Percentiles rank a stretch among this genome's conserved stretches.
Evolutionary conservation across 2,113 vertebrate genomes (phyloP).

Genomic region (Malurus cyaneus): DNA sequence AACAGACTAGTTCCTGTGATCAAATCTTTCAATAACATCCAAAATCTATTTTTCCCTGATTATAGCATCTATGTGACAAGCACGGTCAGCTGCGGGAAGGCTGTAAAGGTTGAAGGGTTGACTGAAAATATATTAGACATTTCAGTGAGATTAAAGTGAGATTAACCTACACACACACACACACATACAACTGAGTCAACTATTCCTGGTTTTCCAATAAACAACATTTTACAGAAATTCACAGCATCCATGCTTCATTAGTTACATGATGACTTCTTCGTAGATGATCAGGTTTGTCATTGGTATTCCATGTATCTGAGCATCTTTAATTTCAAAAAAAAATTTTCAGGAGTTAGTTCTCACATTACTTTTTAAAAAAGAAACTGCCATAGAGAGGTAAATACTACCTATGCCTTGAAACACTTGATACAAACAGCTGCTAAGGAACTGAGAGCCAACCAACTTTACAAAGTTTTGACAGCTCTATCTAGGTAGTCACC

Average conservation of each 20-base stretch:
- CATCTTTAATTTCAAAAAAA: background rate
- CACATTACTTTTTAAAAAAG: background rate
- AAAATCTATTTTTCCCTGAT: background rate
- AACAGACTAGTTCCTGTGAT: background rate
- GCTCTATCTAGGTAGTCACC: background rate
- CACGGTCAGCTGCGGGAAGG: background rate
- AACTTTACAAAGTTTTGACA: background rate
- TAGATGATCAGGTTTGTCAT: background rate
- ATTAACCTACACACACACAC: background rate
- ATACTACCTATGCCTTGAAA: background rate
- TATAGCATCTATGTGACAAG: background rate
- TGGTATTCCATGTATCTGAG: background rate
- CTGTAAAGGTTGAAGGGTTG: background rate
- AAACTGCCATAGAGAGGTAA: background rate
- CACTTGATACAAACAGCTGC: background rate
- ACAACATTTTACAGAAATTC: background rate
- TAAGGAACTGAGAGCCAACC: background rate
- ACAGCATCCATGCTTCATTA: background rate
- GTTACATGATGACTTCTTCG: background rate
- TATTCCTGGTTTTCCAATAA: background rate
- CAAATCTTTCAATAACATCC: background rate
- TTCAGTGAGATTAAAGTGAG: background rate
- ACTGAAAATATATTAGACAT: background rate
- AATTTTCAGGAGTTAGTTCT: background rate
- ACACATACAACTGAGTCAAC: fast-evolving